Conservation (phyloP, 2,113 vertebrate genomes). For the Labeo catla region DNA sequence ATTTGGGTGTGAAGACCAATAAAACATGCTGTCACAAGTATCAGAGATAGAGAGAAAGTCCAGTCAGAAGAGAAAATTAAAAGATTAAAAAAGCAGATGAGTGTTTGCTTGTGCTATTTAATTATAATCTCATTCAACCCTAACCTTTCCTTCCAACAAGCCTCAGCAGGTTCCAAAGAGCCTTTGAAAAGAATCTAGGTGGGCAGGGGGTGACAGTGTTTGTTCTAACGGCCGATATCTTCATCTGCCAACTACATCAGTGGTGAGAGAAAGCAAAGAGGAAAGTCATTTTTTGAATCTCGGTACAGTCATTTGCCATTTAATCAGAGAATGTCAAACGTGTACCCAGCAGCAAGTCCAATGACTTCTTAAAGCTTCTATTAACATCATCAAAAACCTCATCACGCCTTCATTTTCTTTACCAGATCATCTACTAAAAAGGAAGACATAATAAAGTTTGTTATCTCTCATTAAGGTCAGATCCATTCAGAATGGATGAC, state of each 20-base stretch:
- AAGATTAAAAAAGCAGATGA: slow-evolving; percentile 24
- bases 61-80: slow-evolving; percentile 6
- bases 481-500: background rate
- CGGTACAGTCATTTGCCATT: slow-evolving; percentile 28
- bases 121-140: slow-evolving; percentile 11
- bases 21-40: slow-evolving; percentile 11
- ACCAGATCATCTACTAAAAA: background rate
- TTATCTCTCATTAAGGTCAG: background rate
- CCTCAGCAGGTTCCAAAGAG: background rate
- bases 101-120: slow-evolving; percentile 9
- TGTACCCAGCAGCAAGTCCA: background rate
- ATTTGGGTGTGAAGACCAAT: slow-evolving; percentile 2
- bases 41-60: background rate
- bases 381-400: background rate
- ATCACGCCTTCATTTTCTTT: background rate
- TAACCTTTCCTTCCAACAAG: slow-evolving; percentile 12
- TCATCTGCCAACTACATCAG: slow-evolving; percentile 13
- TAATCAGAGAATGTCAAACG: slow-evolving; percentile 25
- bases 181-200: background rate
- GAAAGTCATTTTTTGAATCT: slow-evolving; percentile 1
- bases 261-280: slow-evolving; percentile 33
- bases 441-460: background rate
- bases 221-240: slow-evolving; percentile 2
- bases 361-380: slow-evolving; percentile 2
- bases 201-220: background rate